These are phyloP conservation scores for Thunnus albacares DNA, from an alignment of 2,797 vertebrate genomes.

Conservation along the genomic window DNA sequence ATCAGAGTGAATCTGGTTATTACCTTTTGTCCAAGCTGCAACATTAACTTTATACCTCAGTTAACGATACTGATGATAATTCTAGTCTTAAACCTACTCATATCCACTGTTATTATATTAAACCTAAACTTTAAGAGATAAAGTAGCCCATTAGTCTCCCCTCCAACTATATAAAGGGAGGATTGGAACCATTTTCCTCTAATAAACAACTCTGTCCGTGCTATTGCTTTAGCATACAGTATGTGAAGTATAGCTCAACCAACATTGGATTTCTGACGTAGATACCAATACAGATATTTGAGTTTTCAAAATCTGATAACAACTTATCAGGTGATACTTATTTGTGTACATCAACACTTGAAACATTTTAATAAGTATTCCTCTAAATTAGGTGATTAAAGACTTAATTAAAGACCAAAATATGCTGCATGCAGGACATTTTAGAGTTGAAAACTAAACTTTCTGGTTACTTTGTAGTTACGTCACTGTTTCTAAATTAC, in stretches of 20 bases:
- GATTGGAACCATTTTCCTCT: background rate
- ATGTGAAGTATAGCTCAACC: background rate
- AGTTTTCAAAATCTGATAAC: background rate
- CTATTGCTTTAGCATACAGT: background rate
- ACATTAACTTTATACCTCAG: constrained; percentile 4
- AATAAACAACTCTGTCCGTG: background rate
- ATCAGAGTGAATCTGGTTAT: constrained; percentile 54
- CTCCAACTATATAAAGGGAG: background rate
- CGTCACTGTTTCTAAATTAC: too few species aligned
- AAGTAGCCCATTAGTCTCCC: background rate
- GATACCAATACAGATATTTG: background rate
- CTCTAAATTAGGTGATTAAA: background rate
- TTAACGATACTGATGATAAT: background rate
- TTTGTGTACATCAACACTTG: constrained; percentile 10
- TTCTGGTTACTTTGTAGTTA: too few species aligned
- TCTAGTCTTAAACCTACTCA: background rate
- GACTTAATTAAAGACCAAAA: too few species aligned
- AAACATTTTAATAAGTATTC: background rate
- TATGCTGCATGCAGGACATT: background rate
- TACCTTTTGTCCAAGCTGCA: constrained; percentile 61
- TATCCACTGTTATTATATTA: constrained; percentile 2
- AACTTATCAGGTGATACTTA: background rate
- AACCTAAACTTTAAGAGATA: constrained; percentile 2
- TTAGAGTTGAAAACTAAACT: too few species aligned
- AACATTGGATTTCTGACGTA: background rate